Percentiles rank a stretch among this genome's conserved stretches.
These are phyloP conservation scores for Homarus americanus DNA, from an alignment of 1,140 invertebrate genomes.

Conservation along the genomic window DNA sequence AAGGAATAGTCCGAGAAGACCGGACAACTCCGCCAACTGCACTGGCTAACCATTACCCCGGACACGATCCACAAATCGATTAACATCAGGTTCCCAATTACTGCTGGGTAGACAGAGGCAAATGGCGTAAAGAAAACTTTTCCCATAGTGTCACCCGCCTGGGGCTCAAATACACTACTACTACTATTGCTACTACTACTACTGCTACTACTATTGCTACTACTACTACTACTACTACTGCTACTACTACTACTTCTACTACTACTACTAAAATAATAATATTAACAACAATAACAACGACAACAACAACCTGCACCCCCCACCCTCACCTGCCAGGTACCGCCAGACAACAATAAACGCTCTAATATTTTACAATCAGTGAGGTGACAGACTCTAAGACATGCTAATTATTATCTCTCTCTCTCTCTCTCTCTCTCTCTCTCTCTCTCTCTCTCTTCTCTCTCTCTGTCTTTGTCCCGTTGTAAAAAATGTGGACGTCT, in stretches of 20 bases:
- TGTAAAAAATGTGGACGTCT: neutral
- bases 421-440: neutral
- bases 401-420: neutral
- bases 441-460: neutral
- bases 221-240: neutral
- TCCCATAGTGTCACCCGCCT: too few relatives aligned
- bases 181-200: neutral
- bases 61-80: too few relatives aligned
- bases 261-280: too few relatives aligned
- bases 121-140: too few relatives aligned
- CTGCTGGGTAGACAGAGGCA: too few relatives aligned
- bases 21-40: too few relatives aligned
- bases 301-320: too few relatives aligned
- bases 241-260: neutral
- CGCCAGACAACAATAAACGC: neutral
- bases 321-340: neutral
- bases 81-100: too few relatives aligned
- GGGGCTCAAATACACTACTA: neutral
- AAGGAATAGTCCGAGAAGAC: too few relatives aligned
- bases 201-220: neutral
- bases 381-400: neutral
- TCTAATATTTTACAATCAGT: neutral
- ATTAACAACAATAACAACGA: too few relatives aligned
- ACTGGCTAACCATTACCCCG: too few relatives aligned
- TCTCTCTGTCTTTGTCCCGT: neutral